These are phyloP conservation scores for Bufo gargarizans DNA, from an alignment of 2,113 vertebrate genomes.

Conservation along the genomic window DNA sequence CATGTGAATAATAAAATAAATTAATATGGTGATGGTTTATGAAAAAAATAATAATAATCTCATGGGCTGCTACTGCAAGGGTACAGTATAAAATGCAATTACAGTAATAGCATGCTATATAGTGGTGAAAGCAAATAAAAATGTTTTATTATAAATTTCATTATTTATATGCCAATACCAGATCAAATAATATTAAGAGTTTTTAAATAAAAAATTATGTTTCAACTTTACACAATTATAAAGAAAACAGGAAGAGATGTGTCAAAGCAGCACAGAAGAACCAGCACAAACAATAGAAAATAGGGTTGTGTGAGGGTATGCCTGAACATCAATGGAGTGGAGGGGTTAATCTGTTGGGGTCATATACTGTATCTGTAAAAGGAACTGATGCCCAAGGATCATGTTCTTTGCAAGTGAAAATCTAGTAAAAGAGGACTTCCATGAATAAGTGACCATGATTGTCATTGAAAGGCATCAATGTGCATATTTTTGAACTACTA, in stretches of 20 bases:
- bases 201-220: no score
- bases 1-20: not conserved
- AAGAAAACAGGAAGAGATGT: not conserved
- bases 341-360: not conserved
- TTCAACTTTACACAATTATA: not conserved
- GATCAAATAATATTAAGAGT: no score
- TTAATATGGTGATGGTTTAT: slow-evolving; percentile 28
- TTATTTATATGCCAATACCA: not conserved
- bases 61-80: slow-evolving; percentile 7
- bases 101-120: not conserved
- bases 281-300: not conserved
- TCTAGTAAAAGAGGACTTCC: not conserved
- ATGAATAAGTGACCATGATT: not conserved
- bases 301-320: not conserved
- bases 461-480: not conserved
- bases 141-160: not conserved
- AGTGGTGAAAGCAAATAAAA: not conserved
- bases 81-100: not conserved
- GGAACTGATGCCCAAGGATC: not conserved
- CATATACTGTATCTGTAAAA: not conserved
- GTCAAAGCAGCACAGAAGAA: not conserved
- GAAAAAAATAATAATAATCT: slow-evolving; percentile 39
- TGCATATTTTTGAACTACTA: not conserved
- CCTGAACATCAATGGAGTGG: not conserved
- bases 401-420: not conserved